These are phyloP conservation scores for Coelopa pilipes DNA, from an alignment of 2,888 invertebrate species.

Conservation along the genomic window DNA sequence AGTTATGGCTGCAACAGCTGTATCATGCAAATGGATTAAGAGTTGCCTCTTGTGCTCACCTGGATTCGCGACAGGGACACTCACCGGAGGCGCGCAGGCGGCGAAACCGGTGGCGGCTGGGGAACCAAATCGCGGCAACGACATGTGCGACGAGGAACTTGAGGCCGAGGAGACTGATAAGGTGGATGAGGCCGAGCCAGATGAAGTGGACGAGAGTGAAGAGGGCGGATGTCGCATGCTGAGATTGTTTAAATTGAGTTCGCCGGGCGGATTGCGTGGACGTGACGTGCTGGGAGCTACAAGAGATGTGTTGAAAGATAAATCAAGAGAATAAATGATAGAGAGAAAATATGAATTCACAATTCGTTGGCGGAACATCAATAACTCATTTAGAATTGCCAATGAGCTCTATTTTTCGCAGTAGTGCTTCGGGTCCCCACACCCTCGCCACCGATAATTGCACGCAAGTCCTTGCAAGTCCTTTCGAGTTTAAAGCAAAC, in stretches of 20 bases:
- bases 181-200: slow-evolving; percentile 55
- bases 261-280: slow-evolving; percentile 61
- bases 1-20: slow-evolving; percentile 44
- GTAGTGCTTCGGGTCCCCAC: no score
- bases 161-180: slow-evolving; percentile 55
- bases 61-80: slow-evolving; percentile 49
- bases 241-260: slow-evolving; percentile 61
- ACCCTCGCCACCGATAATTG: neutral
- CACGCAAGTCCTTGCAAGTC: neutral
- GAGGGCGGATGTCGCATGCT: slow-evolving; percentile 59
- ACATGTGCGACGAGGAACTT: slow-evolving; percentile 60
- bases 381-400: no score
- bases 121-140: slow-evolving; percentile 52
- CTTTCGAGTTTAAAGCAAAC: neutral
- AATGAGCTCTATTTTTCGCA: no score
- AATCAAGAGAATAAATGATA: neutral
- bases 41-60: slow-evolving; percentile 72
- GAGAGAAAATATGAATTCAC: neutral
- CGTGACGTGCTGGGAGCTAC: slow-evolving; percentile 43
- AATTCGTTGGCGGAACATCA: no score
- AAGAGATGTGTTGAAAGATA: neutral
- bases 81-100: slow-evolving; percentile 43
- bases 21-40: slow-evolving; percentile 57
- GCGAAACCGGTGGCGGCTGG: slow-evolving; percentile 42
- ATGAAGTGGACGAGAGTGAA: slow-evolving; percentile 59